Base-by-base conservation (phyloP, 2,797 vertebrate species). In the Triplophysa yarkandensis region DNA sequence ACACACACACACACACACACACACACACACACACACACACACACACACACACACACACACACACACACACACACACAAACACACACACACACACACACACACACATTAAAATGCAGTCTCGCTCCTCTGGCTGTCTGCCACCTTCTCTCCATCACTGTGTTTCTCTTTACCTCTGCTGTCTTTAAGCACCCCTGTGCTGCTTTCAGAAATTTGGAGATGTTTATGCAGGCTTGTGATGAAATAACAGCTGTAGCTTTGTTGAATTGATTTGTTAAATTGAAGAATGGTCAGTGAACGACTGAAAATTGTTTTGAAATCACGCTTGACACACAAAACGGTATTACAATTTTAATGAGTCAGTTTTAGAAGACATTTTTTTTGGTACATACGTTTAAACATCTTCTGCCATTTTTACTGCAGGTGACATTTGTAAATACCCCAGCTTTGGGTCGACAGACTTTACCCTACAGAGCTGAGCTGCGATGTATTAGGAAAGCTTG, bases 101-200 rank as follows among this genome's bases (percentile, higher is more conserved):
- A 48, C 65, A 60, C 65, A 73, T 69, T 75, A 23, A 77, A 80
- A 65, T 77, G 67, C 67, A 74, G 57, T 75, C 55, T 54, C 58
- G 79, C 70, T 60, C 46, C n/a, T 70, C 71, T 80, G 74, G 80
- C 74, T 63, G 17, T 48, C 63, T 69, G 74, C 77, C 80, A 81
- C 62, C 36, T 60, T 71, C 61, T 68, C 62, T 71, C 62, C 57
- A 71, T 80, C 28, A 50, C 76, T 68, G 44, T 30, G 70, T 65
- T n/a, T n/a, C n/a, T 71, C 62, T 76, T 76, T 71, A 61, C 43
- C 44, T 67, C 71, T 71, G 68, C 64, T 76, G 76, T 70, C 76
- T 72, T 77, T 55, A 68, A 72, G 58, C 60, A 67, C 72, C 23
- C 36, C 23, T 54, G 50, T 23, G 25, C 23, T 54, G 34, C 60